Conservation (phyloP, 2,797 vertebrate genomes). For the Phaenicophaeus curvirostris region DNA sequence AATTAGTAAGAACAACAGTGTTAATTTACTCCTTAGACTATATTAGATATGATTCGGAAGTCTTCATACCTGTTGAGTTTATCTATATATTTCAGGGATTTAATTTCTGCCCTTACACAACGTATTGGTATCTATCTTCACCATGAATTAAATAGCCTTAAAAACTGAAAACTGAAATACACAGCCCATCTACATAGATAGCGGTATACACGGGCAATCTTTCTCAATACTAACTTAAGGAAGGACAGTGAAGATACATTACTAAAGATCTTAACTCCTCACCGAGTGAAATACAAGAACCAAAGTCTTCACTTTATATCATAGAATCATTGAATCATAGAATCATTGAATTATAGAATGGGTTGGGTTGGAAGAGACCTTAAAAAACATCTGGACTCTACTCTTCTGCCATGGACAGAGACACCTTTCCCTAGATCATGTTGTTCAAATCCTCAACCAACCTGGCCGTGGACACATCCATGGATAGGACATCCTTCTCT, state of each 20-base stretch:
- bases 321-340: no score
- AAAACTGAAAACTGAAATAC: neutral
- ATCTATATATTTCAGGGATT: neutral
- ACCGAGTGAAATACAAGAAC: neutral
- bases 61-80: neutral
- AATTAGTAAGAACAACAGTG: neutral
- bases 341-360: no score
- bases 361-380: no score
- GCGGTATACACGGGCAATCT: neutral
- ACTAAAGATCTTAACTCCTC: neutral
- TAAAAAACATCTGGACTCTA: no score
- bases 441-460: no score
- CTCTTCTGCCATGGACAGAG: no score
- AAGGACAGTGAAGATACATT: neutral
- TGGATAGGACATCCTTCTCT: no score
- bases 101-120: neutral
- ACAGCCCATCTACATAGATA: neutral
- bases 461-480: no score
- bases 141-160: neutral
- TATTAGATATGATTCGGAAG: neutral
- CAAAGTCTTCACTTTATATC: neutral
- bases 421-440: no score
- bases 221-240: neutral
- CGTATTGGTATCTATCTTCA: neutral
- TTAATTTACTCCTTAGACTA: slow-evolving; percentile 40